Conservation (phyloP, 2,797 vertebrate genomes). For the Scolopax rusticola region DNA sequence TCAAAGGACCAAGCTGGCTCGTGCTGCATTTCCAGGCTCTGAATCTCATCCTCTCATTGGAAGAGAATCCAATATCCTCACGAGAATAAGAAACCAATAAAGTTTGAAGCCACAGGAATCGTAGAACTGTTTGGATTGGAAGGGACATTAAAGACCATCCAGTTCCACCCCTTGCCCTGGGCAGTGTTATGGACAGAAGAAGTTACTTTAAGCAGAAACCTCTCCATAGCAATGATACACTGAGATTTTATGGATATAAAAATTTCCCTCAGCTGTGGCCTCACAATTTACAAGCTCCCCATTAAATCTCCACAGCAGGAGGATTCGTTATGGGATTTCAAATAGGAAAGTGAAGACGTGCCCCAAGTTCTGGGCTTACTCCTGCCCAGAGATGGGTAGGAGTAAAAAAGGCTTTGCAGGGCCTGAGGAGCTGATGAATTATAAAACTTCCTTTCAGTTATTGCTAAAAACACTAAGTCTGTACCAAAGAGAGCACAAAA, state of each 20-base stretch:
- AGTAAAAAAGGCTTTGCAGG: neutral
- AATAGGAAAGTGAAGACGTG: neutral
- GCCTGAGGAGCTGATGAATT: neutral
- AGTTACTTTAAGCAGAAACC: neutral
- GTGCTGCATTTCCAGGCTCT: accelerated
- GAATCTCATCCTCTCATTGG: neutral
- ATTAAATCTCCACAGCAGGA: neutral
- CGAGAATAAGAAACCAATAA: neutral
- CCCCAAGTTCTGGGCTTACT: neutral
- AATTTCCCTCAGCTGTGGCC: neutral
- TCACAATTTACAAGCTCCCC: neutral
- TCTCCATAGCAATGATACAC: neutral
- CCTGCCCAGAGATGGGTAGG: neutral
- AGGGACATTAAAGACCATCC: neutral
- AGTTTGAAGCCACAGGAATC: neutral
- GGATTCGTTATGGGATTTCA: neutral
- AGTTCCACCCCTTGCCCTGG: neutral
- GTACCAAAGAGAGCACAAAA: neutral
- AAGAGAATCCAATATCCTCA: neutral
- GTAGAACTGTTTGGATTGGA: neutral
- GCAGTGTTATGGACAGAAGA: accelerated
- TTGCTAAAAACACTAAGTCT: neutral
- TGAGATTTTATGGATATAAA: neutral
- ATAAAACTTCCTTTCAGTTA: neutral
- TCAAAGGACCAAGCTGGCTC: neutral